Conservation (phyloP, 2,797 vertebrate genomes). For the Chaetophractus vellerosus region DNA sequence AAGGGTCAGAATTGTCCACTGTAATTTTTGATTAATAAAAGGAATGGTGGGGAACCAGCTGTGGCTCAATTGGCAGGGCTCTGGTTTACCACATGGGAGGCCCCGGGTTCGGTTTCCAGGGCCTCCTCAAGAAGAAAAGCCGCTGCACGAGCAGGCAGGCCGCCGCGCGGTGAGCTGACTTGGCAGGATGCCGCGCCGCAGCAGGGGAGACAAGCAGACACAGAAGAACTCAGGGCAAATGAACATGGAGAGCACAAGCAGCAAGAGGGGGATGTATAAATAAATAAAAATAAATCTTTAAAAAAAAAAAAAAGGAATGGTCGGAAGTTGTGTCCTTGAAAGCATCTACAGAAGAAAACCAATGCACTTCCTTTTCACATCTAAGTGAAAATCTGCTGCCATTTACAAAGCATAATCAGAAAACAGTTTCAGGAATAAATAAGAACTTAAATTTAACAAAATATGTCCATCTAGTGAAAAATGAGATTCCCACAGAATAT, state of each 20-base stretch:
- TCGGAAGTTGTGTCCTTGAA: constrained; percentile 23
- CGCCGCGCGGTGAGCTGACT: no score
- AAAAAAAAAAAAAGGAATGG: background rate
- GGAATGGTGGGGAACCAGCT: background rate
- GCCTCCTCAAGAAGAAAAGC: no score
- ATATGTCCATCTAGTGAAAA: background rate
- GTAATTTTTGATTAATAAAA: constrained; percentile 34
- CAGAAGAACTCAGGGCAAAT: no score
- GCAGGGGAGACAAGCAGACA: no score
- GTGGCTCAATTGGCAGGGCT: no score
- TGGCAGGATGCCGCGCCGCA: no score
- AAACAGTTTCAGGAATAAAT: background rate
- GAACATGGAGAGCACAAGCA: no score
- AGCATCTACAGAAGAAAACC: constrained; percentile 11
- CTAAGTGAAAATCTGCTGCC: background rate
- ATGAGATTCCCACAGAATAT: background rate
- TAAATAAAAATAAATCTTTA: no score
- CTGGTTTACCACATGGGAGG: no score
- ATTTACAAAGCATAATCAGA: background rate
- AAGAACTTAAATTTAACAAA: background rate
- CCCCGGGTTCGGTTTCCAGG: no score
- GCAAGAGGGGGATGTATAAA: no score
- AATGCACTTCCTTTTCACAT: background rate
- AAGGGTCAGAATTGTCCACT: constrained; percentile 37
- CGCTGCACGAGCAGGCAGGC: no score